These are phyloP conservation scores for Leptoteleia sp. DNA, from an alignment of 1,140 invertebrate species.

Conservation along the genomic window DNA sequence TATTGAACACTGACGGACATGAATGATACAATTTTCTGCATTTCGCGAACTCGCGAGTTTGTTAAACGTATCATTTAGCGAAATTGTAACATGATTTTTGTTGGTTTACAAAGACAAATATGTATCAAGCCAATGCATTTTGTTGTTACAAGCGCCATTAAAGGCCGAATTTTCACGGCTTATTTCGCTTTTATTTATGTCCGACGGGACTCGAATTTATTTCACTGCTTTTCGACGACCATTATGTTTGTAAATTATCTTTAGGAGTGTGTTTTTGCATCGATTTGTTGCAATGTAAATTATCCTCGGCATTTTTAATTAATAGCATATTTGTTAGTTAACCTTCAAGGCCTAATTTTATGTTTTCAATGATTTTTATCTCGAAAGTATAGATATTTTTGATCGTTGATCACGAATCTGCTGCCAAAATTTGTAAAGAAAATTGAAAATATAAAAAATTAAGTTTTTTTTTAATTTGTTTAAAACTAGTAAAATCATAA, in stretches of 20 bases:
- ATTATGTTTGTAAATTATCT: constrained; percentile 39
- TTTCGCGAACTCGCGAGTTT: too few relatives aligned
- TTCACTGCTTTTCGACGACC: constrained; percentile 15
- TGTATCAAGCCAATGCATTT: constrained; percentile 30
- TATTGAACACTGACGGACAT: too few relatives aligned
- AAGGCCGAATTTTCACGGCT: constrained; percentile 27
- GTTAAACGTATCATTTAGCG: not conserved
- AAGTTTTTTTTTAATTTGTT: too few relatives aligned
- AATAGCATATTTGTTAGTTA: too few relatives aligned
- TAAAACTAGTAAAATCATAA: too few relatives aligned
- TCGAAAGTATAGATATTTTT: not conserved
- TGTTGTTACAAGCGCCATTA: constrained; percentile 16
- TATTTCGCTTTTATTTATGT: constrained; percentile 39
- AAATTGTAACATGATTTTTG: constrained; percentile 5
- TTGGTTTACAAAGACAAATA: constrained; percentile 28
- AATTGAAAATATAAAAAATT: not conserved
- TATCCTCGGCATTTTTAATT: constrained; percentile 9
- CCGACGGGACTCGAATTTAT: constrained; percentile 6
- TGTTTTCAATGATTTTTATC: not conserved
- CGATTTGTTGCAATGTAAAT: constrained; percentile 4
- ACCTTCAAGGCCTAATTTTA: too few relatives aligned
- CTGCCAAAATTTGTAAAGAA: not conserved
- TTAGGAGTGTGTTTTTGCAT: not conserved
- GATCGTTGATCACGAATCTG: too few relatives aligned
- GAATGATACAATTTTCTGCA: too few relatives aligned